Evolutionary conservation across 2,797 vertebrate species (phyloP).

Genomic region (Caiman crocodilus): DNA sequence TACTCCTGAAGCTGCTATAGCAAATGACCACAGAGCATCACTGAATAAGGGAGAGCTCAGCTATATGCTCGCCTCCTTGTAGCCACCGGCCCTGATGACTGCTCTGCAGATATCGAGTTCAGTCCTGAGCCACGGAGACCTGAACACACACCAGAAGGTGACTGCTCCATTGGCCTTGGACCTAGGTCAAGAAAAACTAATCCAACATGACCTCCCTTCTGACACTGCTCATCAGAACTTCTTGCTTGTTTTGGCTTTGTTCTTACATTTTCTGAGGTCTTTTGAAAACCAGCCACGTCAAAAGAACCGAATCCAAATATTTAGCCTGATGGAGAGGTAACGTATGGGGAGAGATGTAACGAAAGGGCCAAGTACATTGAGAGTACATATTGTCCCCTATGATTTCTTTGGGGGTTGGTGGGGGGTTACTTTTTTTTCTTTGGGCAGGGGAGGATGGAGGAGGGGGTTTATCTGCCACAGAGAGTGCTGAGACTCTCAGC

Average conservation of each 20-base stretch:
- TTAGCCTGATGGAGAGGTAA: neutral
- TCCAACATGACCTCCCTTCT: neutral
- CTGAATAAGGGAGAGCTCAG: neutral
- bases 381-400: neutral
- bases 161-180: neutral
- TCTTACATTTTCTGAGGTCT: neutral
- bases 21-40: neutral
- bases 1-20: neutral
- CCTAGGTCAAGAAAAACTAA: neutral
- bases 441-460: neutral
- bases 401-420: neutral
- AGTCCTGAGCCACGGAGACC: neutral
- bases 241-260: neutral
- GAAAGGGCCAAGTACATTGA: neutral
- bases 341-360: neutral
- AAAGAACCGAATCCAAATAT: neutral
- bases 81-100: neutral
- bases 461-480: accelerated
- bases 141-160: neutral
- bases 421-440: neutral
- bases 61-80: neutral
- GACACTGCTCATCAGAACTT: neutral
- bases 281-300: neutral
- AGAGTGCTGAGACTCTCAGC: neutral
- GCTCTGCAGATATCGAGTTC: neutral